A percentile compares a stretch with the other conserved stretches of the same genome.
phyloP scores from a whole-genome alignment of 1,140 invertebrate species.

The Telenomus remus region DNA sequence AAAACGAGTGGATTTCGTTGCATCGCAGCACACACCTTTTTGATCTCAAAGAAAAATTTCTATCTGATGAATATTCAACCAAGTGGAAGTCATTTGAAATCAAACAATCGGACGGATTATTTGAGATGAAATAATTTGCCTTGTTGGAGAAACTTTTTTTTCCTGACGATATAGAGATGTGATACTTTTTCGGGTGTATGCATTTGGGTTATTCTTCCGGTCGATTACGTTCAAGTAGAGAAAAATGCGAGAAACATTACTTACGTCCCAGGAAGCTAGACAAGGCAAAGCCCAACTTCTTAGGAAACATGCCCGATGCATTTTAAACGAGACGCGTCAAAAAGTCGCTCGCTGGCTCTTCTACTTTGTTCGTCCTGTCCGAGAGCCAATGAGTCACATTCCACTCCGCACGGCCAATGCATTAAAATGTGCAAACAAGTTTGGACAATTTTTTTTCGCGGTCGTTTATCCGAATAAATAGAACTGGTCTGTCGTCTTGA shows the following conservation, averaged over 20 bases:
- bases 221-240: constrained; percentile 28
- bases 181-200: constrained; percentile 3
- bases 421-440: too few relatives aligned
- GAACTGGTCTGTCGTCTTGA: too few relatives aligned
- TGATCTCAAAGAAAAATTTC: too few relatives aligned
- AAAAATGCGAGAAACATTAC: constrained; percentile 41
- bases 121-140: too few relatives aligned
- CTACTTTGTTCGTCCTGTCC: constrained; percentile 27
- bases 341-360: constrained; percentile 27
- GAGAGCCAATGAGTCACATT: not conserved
- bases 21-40: too few relatives aligned
- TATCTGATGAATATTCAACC: too few relatives aligned
- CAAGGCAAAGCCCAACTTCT: constrained; percentile 24
- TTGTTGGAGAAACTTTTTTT: not conserved
- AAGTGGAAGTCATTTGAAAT: too few relatives aligned
- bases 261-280: constrained; percentile 25
- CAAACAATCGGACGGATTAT: too few relatives aligned
- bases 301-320: constrained; percentile 39
- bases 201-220: constrained; percentile 35
- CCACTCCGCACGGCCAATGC: too few relatives aligned
- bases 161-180: not conserved
- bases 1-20: too few relatives aligned
- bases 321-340: constrained; percentile 40
- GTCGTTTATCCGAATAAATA: too few relatives aligned
- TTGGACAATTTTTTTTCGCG: too few relatives aligned